Evolutionary conservation across 1,140 invertebrate species (phyloP), one percentile per base, ranked within the genome.

Genomic region (Steinernema feltiae): DNA sequence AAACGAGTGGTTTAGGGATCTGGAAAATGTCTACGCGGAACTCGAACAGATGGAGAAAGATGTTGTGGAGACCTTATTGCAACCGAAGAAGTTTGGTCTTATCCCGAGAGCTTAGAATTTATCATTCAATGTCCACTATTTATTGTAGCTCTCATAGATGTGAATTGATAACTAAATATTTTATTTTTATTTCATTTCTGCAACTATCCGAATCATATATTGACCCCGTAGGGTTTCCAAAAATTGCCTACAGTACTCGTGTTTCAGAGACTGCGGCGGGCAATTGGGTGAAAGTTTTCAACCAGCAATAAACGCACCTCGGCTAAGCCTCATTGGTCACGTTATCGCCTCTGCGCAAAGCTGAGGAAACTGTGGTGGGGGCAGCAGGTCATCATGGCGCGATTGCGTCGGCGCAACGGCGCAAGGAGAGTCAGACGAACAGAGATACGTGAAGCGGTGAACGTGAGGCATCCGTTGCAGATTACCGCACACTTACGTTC

Each of bases 21-120:
- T 84, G 81, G 53, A 27, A n/a, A 70, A 31, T 17, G 80, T 84
- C 17, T 27, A 77, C 3, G 53, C 74, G 18, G 78, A 80, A 48
- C 73, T 84, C 18, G 69, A 70, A 41, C 74, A 81, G 53, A 70
- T 84, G 7, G 83, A 84, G 69, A 71, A 32, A 17, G 77, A 85
- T 71, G 83, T 84, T 15, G 83, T 84, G 1, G 35, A 76, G 27
- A 85, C 80, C 1, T 75, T 84, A n/a, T 73, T 84, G 3, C 73
- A 84, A 18, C 83, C 83, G 31, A 32, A 69, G 31, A 75, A 82
- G 18, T 84, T 82, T 70, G 83, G 83, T 69, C 77, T 84, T 48
- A 83, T 84, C 75, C 75, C 83, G 32, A 71, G 79, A 41, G 30
- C 32, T 12, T 71, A 18, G 30, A n/a, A 24, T 17, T n/a, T n/a